These are phyloP conservation scores for Sparidentex hasta DNA, from an alignment of 2,797 vertebrate species.

Conservation along the genomic window DNA sequence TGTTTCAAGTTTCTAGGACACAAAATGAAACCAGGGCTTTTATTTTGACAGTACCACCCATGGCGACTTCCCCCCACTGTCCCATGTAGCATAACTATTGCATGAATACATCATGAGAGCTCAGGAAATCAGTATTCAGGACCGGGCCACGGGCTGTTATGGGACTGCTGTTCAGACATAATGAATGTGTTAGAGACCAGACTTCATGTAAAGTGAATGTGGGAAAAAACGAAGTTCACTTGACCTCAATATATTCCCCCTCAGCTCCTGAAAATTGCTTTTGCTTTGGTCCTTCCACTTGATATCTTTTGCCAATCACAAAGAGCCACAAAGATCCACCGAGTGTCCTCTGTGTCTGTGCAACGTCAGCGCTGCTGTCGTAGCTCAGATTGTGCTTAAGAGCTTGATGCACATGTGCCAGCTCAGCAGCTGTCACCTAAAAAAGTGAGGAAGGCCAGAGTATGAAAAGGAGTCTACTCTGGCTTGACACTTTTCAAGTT, in stretches of 20 bases:
- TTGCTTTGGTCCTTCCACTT: slow-evolving; percentile 72
- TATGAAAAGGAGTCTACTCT: slow-evolving; percentile 63
- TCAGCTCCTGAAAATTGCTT: slow-evolving; percentile 75
- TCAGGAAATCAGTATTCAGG: slow-evolving; percentile 69
- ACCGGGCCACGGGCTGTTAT: slow-evolving; percentile 43
- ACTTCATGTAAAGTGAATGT: slow-evolving; percentile 73
- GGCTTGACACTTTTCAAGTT: slow-evolving; percentile 69
- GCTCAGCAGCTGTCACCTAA: slow-evolving; percentile 78
- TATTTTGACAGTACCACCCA: slow-evolving; percentile 4
- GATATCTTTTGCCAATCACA: slow-evolving; percentile 79
- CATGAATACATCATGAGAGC: slow-evolving; percentile 35
- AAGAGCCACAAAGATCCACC: slow-evolving; percentile 63
- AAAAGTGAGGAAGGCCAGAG: slow-evolving; percentile 62
- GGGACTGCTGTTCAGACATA: slow-evolving; percentile 60
- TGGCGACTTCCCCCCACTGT: neutral
- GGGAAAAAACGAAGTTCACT: slow-evolving; percentile 68
- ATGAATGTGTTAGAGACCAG: slow-evolving; percentile 70
- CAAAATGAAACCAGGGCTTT: neutral
- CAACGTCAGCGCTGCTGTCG: slow-evolving; percentile 77
- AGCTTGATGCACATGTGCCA: slow-evolving; percentile 71
- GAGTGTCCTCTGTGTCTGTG: slow-evolving; percentile 65
- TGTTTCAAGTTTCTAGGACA: neutral
- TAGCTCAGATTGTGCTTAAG: slow-evolving; percentile 65
- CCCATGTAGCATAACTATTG: slow-evolving; percentile 24
- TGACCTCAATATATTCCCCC: slow-evolving; percentile 78